These are phyloP conservation scores for Nyctibius grandis DNA, from an alignment of 2,797 vertebrate genomes.

Conservation along the genomic window DNA sequence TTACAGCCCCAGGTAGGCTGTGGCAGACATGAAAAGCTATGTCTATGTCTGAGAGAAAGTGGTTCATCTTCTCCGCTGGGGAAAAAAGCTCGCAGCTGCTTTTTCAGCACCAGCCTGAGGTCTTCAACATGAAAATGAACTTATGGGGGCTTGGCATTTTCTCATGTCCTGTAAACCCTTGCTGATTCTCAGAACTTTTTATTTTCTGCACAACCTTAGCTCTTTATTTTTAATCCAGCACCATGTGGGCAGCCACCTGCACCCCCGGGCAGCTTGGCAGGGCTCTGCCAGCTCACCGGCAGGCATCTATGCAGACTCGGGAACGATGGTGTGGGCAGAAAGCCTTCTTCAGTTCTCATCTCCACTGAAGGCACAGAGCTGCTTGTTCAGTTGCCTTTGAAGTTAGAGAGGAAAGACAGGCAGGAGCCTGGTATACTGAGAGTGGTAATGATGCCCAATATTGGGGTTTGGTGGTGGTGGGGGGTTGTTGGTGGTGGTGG, in stretches of 20 bases:
- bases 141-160: not conserved
- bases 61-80: not conserved
- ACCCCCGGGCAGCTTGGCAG: not conserved
- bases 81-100: not conserved
- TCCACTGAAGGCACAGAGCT: not conserved
- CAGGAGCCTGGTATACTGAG: not conserved
- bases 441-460: not conserved
- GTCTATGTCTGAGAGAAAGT: not conserved
- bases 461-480: not conserved
- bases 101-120: not conserved
- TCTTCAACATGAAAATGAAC: not conserved
- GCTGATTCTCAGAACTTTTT: not conserved
- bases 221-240: not conserved
- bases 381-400: not conserved
- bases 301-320: not conserved
- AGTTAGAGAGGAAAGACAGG: not conserved
- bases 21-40: not conserved
- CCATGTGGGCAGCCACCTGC: not conserved
- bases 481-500: not conserved
- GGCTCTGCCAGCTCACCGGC: not conserved
- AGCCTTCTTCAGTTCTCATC: not conserved
- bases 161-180: not conserved
- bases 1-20: not conserved
- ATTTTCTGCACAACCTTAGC: not conserved
- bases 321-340: not conserved